phyloP scores from a whole-genome alignment of 2,888 invertebrate genomes.

The Alviniconcha strummeri region DNA sequence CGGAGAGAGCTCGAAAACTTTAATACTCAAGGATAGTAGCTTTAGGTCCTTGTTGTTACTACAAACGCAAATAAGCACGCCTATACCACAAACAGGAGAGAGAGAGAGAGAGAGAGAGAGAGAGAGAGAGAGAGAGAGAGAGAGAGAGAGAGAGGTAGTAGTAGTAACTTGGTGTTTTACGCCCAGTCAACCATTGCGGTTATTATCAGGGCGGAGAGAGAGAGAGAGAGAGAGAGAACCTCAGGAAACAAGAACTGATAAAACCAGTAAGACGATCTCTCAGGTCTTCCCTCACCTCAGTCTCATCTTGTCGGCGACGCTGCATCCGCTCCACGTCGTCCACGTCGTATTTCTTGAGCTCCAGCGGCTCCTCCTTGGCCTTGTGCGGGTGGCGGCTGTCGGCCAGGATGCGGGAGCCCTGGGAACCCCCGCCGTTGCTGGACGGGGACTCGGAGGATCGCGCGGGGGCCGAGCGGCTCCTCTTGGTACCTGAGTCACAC shows the following conservation, averaged over 20 bases:
- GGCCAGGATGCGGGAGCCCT: constrained; percentile 64
- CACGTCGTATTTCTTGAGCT: constrained; percentile 74
- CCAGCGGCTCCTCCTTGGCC: constrained; percentile 65
- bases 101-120: neutral
- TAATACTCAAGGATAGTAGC: too few species aligned
- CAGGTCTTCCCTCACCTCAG: constrained; percentile 54
- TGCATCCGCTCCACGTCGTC: constrained; percentile 77
- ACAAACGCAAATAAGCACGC: too few species aligned
- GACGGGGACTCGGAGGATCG: constrained; percentile 62
- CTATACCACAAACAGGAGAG: too few species aligned
- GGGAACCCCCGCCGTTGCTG: constrained; percentile 49
- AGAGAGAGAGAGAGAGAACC: neutral
- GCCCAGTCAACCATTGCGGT: too few species aligned
- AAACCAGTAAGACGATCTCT: too few species aligned
- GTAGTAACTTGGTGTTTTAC: too few species aligned
- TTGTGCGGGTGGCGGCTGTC: constrained; percentile 58
- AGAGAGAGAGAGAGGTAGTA: neutral
- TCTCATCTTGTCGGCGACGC: constrained; percentile 74
- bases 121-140: neutral
- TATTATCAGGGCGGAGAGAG: neutral
- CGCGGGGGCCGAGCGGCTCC: constrained; percentile 71
- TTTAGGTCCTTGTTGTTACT: too few species aligned
- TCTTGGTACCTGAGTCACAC: constrained; percentile 42
- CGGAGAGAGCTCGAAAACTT: too few species aligned
- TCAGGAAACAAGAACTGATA: too few species aligned